These are phyloP conservation scores for Rapana venosa DNA, from an alignment of 2,888 invertebrate species.

Conservation along the genomic window DNA sequence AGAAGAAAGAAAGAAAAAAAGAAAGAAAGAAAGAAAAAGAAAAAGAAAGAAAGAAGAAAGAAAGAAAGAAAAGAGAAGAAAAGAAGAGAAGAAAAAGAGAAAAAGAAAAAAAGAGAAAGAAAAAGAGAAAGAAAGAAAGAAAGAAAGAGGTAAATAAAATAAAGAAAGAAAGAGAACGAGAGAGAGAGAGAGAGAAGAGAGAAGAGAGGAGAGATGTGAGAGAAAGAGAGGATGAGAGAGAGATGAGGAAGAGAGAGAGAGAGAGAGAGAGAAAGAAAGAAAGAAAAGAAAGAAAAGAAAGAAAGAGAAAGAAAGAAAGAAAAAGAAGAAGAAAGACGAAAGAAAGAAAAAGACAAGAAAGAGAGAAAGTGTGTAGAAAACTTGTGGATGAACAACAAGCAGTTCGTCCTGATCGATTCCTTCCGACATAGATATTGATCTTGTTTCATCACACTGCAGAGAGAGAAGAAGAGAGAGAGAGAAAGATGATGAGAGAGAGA, in stretches of 20 bases:
- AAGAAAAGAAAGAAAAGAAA: not conserved
- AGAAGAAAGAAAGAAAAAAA: no score
- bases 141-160: not conserved
- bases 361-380: no score
- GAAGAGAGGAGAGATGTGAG: not conserved
- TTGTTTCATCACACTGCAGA: no score
- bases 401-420: no score
- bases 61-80: no score
- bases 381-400: no score
- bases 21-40: no score
- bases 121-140: not conserved
- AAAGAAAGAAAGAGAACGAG: not conserved
- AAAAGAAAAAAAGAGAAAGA: not conserved
- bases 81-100: no score
- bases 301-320: not conserved
- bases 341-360: not conserved
- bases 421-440: no score
- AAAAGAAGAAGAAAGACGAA: not conserved
- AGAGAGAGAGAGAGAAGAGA: not conserved
- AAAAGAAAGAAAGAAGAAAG: no score
- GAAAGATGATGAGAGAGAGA: not conserved
- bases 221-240: not conserved
- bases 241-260: not conserved
- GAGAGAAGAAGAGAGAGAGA: not conserved
- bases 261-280: not conserved